Conservation (phyloP, 2,888 invertebrate species). For the Unio delphinus region DNA sequence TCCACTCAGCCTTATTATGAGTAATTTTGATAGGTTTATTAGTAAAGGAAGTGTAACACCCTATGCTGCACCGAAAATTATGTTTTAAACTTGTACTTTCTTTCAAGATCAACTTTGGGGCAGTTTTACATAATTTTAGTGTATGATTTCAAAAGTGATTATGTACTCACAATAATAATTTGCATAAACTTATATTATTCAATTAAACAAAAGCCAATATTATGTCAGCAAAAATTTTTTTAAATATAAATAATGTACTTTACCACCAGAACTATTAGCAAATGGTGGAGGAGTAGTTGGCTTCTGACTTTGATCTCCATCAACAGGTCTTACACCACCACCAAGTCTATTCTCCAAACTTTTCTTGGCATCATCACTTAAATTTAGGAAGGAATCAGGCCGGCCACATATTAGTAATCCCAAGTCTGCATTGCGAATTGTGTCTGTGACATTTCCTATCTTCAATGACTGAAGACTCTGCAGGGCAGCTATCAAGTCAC, state of each 20-base stretch:
- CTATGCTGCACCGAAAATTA: slow-evolving; percentile 7
- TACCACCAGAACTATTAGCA: too few species aligned
- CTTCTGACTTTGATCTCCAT: too few species aligned
- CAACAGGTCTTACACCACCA: too few species aligned
- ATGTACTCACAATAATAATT: not conserved
- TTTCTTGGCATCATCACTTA: slow-evolving; percentile 13
- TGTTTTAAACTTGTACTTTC: slow-evolving; percentile 14
- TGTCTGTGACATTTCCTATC: not conserved
- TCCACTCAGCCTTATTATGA: too few species aligned
- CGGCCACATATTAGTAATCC: slow-evolving; percentile 29
- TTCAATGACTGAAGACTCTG: slow-evolving; percentile 12
- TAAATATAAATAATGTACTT: too few species aligned
- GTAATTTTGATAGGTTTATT: too few species aligned
- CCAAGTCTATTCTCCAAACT: too few species aligned
- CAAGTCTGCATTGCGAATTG: not conserved
- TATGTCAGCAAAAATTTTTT: too few species aligned
- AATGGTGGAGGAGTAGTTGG: too few species aligned
- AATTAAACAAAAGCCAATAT: too few species aligned
- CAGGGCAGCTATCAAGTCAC: slow-evolving; percentile 13
- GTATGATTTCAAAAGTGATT: not conserved
- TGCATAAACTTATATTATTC: not conserved
- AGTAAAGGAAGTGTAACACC: too few species aligned
- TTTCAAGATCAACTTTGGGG: slow-evolving; percentile 4
- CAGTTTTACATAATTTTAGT: not conserved
- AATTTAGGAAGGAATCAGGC: slow-evolving; percentile 10